Evolutionary conservation across 2,113 vertebrate species (phyloP), one percentile per base, ranked within the genome.

Genomic region (Eublepharis macularius): DNA sequence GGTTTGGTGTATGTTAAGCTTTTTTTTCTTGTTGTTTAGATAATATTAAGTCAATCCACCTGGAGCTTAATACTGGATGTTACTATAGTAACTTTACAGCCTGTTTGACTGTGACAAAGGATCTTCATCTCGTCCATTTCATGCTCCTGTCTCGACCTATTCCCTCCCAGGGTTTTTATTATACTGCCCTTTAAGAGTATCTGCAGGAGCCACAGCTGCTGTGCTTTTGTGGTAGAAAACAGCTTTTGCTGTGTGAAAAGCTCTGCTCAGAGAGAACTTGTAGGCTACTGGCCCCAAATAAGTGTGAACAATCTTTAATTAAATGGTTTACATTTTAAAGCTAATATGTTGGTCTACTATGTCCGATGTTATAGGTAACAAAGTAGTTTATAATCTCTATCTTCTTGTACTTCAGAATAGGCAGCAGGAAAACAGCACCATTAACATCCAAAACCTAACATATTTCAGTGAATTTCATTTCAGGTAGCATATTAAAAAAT

Each of bases 61-160:
- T 96, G 96, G 94, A 94, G 94, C 93, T 95, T 97, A 95, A 95
- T 96, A 96, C 96, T 96, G 94, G 94, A 95, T 96, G 97, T 98
- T 98, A 95, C 97, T 97, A 98, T 98, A 97, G 97, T 98, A 98
- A 98, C 97, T 96, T 95, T 94, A 94, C 96, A 97, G 97, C 96
- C 95, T 96, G 96, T 96, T 96, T 97, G 96, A 92, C 95, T 95
- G 94, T 96, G 97, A 98, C 97, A 98, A 98, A 97, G 96, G 90
- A 95, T 92, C 95, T 97, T 95, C 96, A 97, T 98, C 97, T 97
- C 88, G 92, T 96, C 96, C 96, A 96, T 97, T 97, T 97, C 96
- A 96, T 96, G 96, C 96, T 97, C 95, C 95, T 94, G 92, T 96
- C 96, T 96, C 95, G 92, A 96, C 96, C 97, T 94, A 95, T 92